Evolutionary conservation across 2,797 vertebrate genomes (phyloP), one percentile per base, ranked within the genome.

Genomic region (Notoglanidium macrostoma): DNA sequence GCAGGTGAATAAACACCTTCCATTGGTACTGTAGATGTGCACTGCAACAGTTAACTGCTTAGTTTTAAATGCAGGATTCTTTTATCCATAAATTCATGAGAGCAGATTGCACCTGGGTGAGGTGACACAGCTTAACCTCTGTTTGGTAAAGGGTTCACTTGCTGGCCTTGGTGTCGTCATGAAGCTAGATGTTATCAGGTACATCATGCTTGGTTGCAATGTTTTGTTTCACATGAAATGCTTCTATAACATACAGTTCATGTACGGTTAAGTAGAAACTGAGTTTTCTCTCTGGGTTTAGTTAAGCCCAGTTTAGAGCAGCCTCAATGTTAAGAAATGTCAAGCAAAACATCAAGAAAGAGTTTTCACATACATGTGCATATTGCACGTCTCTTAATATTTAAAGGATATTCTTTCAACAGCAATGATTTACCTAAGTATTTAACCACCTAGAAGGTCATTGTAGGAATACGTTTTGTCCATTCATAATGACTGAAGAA

Each of bases 171-270:
- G 10, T 83, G n/a, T 51, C 8, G 9, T 51, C 63, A 83, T 67
- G 44, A 67, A 32, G 44, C 40, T 29, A 51, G 61, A 83, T 51
- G 61, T 29, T 83, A 83, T 83, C 61, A 12, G 29, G 44, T 51
- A 11, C 17, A 35, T 68, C 29, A 54, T 54, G 46, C 61, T 35
- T 67, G 81, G 46, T 54, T 83, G n/a, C n/a, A 14, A 29, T 68
- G 46, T 83, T 83, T 83, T 54, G 63, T 68, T 83, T 68, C 32
- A n/a, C 63, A 35, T 83, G 63, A 54, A 23, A 11, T 83, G 63
- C 35, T 54, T 5, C 65, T 54, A 35, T 54, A 83, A 46, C 63
- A 68, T 35, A 54, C 63, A 70, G 46, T 35, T 54, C 81, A 83
- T 32, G 40, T 29, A 32, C 3, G 11, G n/a, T 54, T 54, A 67